phyloP scores from a whole-genome alignment of 2,113 vertebrate genomes.

The Archilochus colubris region DNA sequence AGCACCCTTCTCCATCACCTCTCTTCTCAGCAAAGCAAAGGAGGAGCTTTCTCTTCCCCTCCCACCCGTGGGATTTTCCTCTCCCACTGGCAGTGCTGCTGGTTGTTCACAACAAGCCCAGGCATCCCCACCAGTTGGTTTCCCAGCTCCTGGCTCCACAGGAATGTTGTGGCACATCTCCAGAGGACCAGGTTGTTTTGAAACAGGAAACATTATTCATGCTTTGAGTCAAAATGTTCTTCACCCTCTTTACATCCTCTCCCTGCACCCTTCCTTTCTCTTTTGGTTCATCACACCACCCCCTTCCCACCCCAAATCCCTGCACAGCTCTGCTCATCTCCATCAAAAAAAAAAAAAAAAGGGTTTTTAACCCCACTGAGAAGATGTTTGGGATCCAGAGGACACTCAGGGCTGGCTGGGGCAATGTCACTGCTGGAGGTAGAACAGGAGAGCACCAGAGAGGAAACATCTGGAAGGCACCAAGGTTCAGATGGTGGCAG shows the following conservation, averaged over 20 bases:
- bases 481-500: rapidly evolving
- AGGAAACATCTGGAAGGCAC: not conserved
- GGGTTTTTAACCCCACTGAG: not conserved
- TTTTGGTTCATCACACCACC: rapidly evolving
- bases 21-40: not conserved
- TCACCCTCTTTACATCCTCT: not conserved
- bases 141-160: not conserved
- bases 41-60: not conserved
- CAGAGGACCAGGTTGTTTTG: not conserved
- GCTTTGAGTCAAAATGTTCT: not conserved
- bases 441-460: not conserved
- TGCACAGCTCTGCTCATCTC: not conserved
- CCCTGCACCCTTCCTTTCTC: rapidly evolving
- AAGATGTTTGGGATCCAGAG: not conserved
- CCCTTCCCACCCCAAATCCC: not conserved
- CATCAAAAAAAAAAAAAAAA: too few species aligned
- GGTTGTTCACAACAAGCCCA: not conserved
- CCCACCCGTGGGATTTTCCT: not conserved
- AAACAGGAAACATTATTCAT: not conserved
- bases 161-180: not conserved
- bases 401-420: not conserved
- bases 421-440: rapidly evolving
- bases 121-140: rapidly evolving
- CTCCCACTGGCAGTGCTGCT: not conserved
- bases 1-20: not conserved